Base-by-base conservation (phyloP, 2,888 invertebrate genomes). In the Neoaliturus tenellus region DNA sequence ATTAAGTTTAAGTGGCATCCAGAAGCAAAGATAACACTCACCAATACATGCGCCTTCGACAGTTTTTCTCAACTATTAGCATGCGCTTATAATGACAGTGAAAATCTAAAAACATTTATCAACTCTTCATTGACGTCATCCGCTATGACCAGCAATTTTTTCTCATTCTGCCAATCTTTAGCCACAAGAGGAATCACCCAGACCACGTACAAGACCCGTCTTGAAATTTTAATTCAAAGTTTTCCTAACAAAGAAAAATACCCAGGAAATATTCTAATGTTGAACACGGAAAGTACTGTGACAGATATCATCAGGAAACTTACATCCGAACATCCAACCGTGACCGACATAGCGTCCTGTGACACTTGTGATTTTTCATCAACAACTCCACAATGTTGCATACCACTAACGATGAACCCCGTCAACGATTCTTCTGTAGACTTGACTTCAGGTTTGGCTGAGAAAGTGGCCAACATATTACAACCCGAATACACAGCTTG, bases 1-100 rank as follows among this genome's bases (percentile, higher is more conserved):
- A 58, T 80, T 1, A 80, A 51, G n/a, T n/a, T 78, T 1, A 44
- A 51, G 35, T n/a, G 1, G 4, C 17, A 28, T 10, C n/a, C 17
- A 1, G 10, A 12, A 41, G 41, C 20, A 14, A 80, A 80, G n/a
- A 20, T 80, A 0, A 20, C 58, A 0, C 33, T 80, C 23, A 55
- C 58, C 14, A 80, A 80, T 58, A 80, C 80, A 8, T 80, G 80
- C 3, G 80, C 80, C 14, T 80, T 80, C 33, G 80, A 80, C 20
- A 80, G 80, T 31, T 12, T 58, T 2, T 8, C 80, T 1, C 80
- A 80, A 58, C 28, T 80, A 51, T 20, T 80, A 2, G 31, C 80
- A n/a, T 58, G 58, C 35, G n/a, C 17, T 31, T 48, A 17, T 33
- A 55, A 80, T 33, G 80, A 80, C 58, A 80, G 55, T 33, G 31